These are phyloP conservation scores for Gallinago jamesoni DNA, from an alignment of 2,113 vertebrate genomes.

Conservation along the genomic window DNA sequence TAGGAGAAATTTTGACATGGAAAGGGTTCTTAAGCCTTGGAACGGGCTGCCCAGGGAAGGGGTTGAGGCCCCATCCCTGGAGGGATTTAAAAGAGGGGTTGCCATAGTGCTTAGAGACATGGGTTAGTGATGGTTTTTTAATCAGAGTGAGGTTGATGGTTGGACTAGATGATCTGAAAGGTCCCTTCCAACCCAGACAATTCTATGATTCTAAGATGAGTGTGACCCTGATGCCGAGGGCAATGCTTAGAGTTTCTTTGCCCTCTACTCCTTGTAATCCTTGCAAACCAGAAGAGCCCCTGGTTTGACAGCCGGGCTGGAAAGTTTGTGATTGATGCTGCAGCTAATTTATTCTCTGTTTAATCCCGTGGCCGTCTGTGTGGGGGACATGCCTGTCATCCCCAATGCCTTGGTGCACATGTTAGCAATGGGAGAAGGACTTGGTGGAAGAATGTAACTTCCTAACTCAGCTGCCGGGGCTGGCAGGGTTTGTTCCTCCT, in stretches of 20 bases:
- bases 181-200: no score
- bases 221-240: neutral
- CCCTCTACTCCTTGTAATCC: neutral
- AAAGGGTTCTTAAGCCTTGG: no score
- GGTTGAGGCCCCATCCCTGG: no score
- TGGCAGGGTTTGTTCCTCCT: constrained; percentile 21
- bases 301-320: neutral
- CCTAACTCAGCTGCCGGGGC: constrained; percentile 50
- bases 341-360: constrained; percentile 29
- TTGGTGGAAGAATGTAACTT: constrained; percentile 57
- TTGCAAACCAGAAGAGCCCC: neutral
- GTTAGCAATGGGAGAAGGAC: constrained; percentile 52
- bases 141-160: no score
- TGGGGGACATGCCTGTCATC: constrained; percentile 23
- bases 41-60: no score
- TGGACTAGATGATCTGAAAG: no score
- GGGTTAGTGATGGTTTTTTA: no score
- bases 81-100: no score
- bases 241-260: neutral
- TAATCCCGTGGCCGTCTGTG: constrained; percentile 31
- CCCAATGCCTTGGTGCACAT: constrained; percentile 6
- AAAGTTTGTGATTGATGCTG: neutral
- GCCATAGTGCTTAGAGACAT: no score
- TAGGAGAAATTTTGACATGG: no score
- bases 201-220: neutral